Evolutionary conservation across 2,113 vertebrate genomes (phyloP).

Genomic region (Pyrgilauda ruficollis): DNA sequence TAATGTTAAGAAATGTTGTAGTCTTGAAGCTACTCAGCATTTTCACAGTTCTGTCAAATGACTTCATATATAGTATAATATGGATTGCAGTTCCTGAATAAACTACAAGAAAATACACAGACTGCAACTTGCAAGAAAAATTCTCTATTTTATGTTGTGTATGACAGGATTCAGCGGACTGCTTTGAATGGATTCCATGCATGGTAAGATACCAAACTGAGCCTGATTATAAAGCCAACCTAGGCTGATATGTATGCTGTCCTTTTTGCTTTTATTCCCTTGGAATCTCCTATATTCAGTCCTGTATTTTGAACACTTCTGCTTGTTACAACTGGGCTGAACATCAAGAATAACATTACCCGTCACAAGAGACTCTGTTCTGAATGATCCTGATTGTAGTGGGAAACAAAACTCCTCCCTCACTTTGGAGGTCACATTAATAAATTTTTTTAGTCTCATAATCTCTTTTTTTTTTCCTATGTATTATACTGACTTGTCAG

Average conservation of each 20-base stretch:
- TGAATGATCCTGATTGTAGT: neutral
- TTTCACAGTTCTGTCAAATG: neutral
- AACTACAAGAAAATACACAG: neutral
- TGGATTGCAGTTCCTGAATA: neutral
- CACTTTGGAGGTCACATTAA: neutral
- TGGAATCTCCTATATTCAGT: neutral
- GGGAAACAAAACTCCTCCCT: neutral
- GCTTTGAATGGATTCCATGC: neutral
- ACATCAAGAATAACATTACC: neutral
- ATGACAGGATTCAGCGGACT: neutral
- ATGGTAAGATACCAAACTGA: neutral
- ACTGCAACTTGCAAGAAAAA: neutral
- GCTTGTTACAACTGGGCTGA: neutral
- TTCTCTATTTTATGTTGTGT: neutral
- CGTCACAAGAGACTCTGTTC: neutral
- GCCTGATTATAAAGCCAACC: neutral
- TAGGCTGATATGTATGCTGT: neutral
- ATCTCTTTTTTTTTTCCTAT: neutral
- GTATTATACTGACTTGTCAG: neutral
- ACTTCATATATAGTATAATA: neutral
- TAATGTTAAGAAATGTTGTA: neutral
- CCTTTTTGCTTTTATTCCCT: neutral
- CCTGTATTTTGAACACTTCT: neutral
- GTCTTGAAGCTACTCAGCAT: neutral
- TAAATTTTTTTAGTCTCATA: neutral